Conservation (phyloP, 1,140 invertebrate species). For the Philaenus spumarius region DNA sequence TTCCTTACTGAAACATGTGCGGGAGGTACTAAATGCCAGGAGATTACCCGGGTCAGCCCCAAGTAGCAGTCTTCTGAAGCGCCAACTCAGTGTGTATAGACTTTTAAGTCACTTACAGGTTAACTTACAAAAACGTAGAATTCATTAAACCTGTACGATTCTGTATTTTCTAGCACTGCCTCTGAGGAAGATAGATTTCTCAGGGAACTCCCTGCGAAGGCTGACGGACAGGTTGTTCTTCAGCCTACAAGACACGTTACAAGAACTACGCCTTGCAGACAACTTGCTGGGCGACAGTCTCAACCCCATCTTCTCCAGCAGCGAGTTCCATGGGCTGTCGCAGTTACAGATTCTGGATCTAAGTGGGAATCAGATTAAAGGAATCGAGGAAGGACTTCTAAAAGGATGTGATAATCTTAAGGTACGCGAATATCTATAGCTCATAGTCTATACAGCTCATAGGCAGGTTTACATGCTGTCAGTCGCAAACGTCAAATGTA, state of each 20-base stretch:
- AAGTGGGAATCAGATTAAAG: slow-evolving; percentile 67
- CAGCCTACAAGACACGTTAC: slow-evolving; percentile 55
- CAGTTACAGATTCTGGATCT: slow-evolving; percentile 68
- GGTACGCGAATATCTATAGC: slow-evolving; percentile 41
- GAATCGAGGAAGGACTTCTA: slow-evolving; percentile 75
- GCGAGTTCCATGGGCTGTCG: slow-evolving; percentile 68
- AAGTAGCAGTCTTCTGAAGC: too few species aligned
- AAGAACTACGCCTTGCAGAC: slow-evolving; percentile 63
- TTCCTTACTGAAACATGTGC: too few species aligned
- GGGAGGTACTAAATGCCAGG: too few species aligned
- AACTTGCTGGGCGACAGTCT: slow-evolving; percentile 82
- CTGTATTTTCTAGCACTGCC: slow-evolving; percentile 51
- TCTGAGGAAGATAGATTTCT: slow-evolving; percentile 68
- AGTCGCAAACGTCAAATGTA: too few species aligned
- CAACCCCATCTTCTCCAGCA: slow-evolving; percentile 82
- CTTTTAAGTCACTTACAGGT: too few species aligned
- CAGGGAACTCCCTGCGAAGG: slow-evolving; percentile 69
- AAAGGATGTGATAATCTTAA: slow-evolving; percentile 69
- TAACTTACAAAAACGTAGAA: too few species aligned
- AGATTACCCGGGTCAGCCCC: too few species aligned
- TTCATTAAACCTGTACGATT: too few species aligned
- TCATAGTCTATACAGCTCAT: too few species aligned
- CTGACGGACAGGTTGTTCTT: slow-evolving; percentile 68
- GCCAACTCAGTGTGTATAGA: too few species aligned
- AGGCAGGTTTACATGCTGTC: too few species aligned